phyloP scores from a whole-genome alignment of 2,113 vertebrate species.

The Myanophis thanlyinensis region DNA sequence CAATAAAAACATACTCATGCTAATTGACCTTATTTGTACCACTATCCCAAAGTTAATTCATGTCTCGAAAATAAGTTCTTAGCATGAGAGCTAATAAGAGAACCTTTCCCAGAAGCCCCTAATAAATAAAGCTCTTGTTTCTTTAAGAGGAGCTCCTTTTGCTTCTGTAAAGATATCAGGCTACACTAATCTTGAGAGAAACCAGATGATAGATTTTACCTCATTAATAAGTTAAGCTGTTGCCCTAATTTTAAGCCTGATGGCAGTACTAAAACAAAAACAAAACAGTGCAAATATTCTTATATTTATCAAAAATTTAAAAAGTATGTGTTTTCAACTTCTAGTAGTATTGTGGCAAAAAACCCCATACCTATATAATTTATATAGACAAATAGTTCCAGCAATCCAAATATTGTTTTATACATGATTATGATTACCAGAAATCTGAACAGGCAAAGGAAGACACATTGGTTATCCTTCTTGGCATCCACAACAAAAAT shows the following conservation, averaged over 20 bases:
- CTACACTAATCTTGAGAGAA: not conserved
- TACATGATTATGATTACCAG: not conserved
- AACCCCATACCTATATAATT: not conserved
- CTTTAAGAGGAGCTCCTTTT: not conserved
- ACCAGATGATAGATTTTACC: not conserved
- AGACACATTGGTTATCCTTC: not conserved
- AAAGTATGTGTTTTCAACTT: not conserved
- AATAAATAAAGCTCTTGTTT: not conserved
- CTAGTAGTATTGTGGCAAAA: slow-evolving; percentile 16
- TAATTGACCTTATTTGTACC: not conserved
- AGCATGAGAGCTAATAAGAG: not conserved
- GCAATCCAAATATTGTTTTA: not conserved
- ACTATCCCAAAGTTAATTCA: not conserved
- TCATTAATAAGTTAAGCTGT: not conserved
- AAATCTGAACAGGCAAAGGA: not conserved
- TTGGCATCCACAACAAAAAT: not conserved
- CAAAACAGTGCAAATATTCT: not conserved
- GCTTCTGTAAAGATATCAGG: not conserved
- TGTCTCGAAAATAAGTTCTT: not conserved
- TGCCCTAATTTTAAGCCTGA: not conserved
- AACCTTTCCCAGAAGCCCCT: not conserved
- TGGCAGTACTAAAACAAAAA: not conserved
- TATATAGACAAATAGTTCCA: not conserved
- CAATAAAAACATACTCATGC: not conserved
- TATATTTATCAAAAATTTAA: not conserved